Base-by-base conservation (phyloP, 2,888 invertebrate species). In the Camponotus fellah region DNA sequence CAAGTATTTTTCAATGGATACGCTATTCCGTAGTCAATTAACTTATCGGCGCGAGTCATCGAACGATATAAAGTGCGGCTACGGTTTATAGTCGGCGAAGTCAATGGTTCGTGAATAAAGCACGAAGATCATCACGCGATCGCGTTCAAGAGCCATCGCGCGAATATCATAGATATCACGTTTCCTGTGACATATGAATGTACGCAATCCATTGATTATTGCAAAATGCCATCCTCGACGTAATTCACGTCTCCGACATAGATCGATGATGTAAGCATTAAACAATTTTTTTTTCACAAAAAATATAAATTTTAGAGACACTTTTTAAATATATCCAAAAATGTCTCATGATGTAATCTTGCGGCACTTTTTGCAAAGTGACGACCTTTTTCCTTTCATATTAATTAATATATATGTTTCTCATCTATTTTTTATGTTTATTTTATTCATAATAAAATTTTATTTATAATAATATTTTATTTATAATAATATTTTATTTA, bases 41-140 rank as follows among this genome's bases (percentile, higher is more conserved):
- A 37, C 71, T 80, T 60, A 71, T 82, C 56, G 77, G 26, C 46
- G 37, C 21, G 60, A 77, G 46, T 77, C 77, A 68, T 65, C 53
- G 53, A 53, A 53, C 58, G 65, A 66, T 82, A 76, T 26, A 66
- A 82, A 69, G 69, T 58, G 26, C 68, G 60, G 80, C 62, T 37
- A 60, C 43, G 74, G 46, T 46, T 75, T 72, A 53, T 64, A 72
- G 80, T 53, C 64, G 21, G 43, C 40, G 8, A 43, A 81, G 56
- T 81, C 81, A 81, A 81, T 75, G 75, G 74, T 53, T 75, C 81
- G 75, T 81, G 64, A 74, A 72, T 65, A 64, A 81, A 74, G 60
- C 40, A 26, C 26, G 66, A 21, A 43, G 80, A 82, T 65, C 26
- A 82, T 74, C 76, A 77, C 76, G 76, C 82, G 65, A 75, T 82